Conservation (phyloP, 2,797 vertebrate genomes). For the Lagorchestes hirsutus region DNA sequence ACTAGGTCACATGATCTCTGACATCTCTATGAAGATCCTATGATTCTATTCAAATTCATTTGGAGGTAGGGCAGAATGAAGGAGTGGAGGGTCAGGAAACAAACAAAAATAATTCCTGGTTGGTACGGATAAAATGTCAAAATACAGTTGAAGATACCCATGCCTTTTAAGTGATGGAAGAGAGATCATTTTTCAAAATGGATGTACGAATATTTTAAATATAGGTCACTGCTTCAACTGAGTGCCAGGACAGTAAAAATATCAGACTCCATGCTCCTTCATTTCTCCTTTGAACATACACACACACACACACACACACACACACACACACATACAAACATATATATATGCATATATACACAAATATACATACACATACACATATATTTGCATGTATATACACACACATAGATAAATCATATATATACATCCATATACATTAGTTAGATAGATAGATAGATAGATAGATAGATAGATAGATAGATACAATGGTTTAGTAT, state of each 20-base stretch:
- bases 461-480: too few relatives aligned
- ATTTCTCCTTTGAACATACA: background rate
- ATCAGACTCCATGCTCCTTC: background rate
- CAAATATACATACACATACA: too few relatives aligned
- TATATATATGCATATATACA: too few relatives aligned
- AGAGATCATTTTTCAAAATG: background rate
- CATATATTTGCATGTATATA: fast-evolving
- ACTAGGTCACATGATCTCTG: background rate
- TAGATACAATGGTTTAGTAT: background rate
- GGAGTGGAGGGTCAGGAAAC: too few relatives aligned
- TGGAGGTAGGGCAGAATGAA: background rate
- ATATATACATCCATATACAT: too few relatives aligned
- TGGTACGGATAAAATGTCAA: background rate
- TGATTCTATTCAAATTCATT: background rate
- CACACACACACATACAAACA: too few relatives aligned
- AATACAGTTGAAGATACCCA: background rate
- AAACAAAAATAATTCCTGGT: background rate
- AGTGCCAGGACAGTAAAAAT: background rate
- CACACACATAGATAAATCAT: too few relatives aligned
- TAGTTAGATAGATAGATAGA: too few relatives aligned
- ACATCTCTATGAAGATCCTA: background rate
- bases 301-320: too few relatives aligned
- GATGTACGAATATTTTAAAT: background rate
- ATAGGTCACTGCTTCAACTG: background rate
- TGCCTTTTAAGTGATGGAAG: background rate